Evolutionary conservation across 2,888 invertebrate species (phyloP).

Genomic region (Chirona hameri): DNA sequence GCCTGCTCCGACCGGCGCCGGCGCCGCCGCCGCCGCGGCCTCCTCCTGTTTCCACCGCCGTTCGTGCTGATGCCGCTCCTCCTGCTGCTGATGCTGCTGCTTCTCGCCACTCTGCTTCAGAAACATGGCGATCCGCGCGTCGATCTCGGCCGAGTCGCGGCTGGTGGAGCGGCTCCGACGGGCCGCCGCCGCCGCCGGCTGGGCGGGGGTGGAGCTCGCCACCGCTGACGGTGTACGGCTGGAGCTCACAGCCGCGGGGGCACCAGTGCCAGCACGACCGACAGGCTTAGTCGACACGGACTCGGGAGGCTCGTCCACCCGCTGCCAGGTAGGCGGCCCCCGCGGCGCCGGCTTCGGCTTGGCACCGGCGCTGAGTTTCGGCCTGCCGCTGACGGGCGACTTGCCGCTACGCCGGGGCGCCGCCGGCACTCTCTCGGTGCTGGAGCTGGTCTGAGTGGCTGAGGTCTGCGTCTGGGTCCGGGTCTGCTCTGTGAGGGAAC

Average conservation of each 20-base stretch:
- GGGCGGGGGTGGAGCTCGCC: not conserved
- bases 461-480: not conserved
- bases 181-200: not conserved
- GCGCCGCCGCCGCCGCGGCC: not conserved
- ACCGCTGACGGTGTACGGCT: too few species aligned
- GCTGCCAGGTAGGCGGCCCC: too few species aligned
- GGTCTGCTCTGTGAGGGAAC: not conserved
- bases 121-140: slow-evolving; percentile 6
- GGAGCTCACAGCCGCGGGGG: not conserved
- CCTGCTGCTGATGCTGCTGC: not conserved
- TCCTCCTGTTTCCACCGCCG: not conserved
- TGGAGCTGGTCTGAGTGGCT: not conserved
- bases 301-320: not conserved
- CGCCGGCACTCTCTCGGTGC: not conserved
- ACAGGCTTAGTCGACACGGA: not conserved
- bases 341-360: not conserved
- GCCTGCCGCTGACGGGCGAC: not conserved
- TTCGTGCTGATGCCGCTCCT: not conserved
- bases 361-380: not conserved
- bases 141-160: not conserved
- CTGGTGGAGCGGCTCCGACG: not conserved
- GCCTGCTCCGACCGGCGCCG: not conserved
- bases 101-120: slow-evolving; percentile 1
- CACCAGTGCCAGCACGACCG: not conserved
- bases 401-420: too few species aligned